Percentiles rank a stretch among this genome's conserved stretches.
These are phyloP conservation scores for Eunapius fragilis DNA, from an alignment of 37 sponge, comb jelly and placozoan genomes.

Conservation along the genomic window DNA sequence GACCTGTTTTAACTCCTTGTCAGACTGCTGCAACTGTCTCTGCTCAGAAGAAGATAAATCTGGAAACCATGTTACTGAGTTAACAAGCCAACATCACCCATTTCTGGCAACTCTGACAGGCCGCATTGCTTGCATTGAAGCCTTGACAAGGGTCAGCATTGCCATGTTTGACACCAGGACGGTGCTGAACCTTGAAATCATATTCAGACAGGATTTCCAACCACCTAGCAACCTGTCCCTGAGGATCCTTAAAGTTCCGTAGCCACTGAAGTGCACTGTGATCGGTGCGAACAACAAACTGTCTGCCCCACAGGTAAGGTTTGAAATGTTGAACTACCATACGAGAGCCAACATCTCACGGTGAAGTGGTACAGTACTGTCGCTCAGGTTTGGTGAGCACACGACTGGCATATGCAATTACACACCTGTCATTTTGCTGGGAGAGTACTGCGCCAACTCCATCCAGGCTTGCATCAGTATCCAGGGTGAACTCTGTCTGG, in stretches of 20 bases:
- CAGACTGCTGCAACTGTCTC: background rate
- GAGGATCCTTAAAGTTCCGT: background rate
- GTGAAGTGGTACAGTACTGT: constrained; percentile 5
- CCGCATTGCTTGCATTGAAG: background rate
- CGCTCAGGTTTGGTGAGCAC: constrained; percentile 4
- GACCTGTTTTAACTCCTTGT: background rate
- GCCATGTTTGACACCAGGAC: background rate
- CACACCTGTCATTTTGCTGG: no score
- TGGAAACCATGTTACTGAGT: background rate
- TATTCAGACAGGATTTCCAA: background rate
- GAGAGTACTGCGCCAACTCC: no score
- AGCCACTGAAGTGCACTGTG: background rate
- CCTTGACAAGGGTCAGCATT: background rate
- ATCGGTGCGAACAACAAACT: background rate
- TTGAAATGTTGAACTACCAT: background rate
- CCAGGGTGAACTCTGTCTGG: no score
- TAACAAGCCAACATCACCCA: background rate
- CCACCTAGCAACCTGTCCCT: background rate
- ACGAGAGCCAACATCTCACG: no score
- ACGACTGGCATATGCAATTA: background rate
- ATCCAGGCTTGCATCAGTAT: no score
- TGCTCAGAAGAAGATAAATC: background rate
- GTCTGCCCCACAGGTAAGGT: background rate
- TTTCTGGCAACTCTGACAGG: background rate
- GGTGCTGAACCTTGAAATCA: background rate